Percentiles rank a stretch among this genome's conserved stretches.
Evolutionary conservation across 2,888 invertebrate genomes (phyloP).

Genomic region (Eretmocerus hayati): DNA sequence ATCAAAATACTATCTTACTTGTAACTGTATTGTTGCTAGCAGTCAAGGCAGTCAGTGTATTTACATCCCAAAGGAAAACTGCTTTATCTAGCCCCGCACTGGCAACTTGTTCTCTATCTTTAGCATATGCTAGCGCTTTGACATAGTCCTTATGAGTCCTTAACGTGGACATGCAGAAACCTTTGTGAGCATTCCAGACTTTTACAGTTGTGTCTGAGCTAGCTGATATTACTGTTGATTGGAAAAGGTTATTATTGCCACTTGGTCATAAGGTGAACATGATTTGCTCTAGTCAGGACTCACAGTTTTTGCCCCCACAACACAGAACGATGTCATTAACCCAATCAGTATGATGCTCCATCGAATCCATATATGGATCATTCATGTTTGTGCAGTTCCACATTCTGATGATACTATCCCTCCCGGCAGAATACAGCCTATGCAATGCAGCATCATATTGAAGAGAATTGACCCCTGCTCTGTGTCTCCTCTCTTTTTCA

Average conservation of each 20-base stretch:
- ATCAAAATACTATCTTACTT: slow-evolving; percentile 52
- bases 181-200: slow-evolving; percentile 99
- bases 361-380: slow-evolving; percentile 84
- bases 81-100: slow-evolving; percentile 95
- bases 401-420: slow-evolving; percentile 94
- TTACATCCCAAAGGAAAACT: slow-evolving; percentile 98
- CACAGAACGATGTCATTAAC: slow-evolving; percentile 98
- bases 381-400: slow-evolving; percentile 63
- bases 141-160: slow-evolving; percentile 98
- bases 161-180: slow-evolving; percentile 97
- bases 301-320: slow-evolving; percentile 91
- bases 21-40: slow-evolving; percentile 99
- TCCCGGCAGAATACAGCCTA: slow-evolving; percentile 89
- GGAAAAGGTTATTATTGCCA: neutral
- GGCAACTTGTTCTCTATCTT: slow-evolving; percentile 91
- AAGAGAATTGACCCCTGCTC: slow-evolving; percentile 92
- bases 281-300: slow-evolving; percentile 29
- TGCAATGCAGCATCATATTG: slow-evolving; percentile 85
- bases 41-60: slow-evolving; percentile 92
- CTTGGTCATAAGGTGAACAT: no score
- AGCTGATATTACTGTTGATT: slow-evolving; percentile 81
- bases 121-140: slow-evolving; percentile 94
- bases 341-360: slow-evolving; percentile 99
- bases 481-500: slow-evolving; percentile 87
- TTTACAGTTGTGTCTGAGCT: slow-evolving; percentile 99